Base-by-base conservation (phyloP, 2,113 vertebrate genomes). In the Heterotis niloticus region DNA sequence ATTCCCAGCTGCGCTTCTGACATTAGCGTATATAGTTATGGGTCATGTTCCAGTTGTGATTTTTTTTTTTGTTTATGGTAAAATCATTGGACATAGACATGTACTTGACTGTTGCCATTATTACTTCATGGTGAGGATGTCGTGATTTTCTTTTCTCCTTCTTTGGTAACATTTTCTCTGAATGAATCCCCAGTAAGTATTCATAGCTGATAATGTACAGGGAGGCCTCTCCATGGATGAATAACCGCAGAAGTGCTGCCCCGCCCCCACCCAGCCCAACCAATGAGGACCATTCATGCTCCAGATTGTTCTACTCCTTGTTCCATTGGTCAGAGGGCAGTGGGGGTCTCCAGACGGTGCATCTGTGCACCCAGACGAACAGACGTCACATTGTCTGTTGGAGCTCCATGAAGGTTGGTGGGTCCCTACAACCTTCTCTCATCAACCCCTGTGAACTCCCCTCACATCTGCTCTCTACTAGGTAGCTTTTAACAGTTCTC, bases 381-480 rank as follows among this genome's bases (percentile, higher is more conserved):
- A 75, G 65, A 76, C 20, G 10, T 17, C 13, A 75, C 73, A 73
- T 82, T 73, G 78, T 71, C 77, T 70, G 77, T 20, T 29, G 29
- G 57, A 71, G 59, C 78, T 54, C 68, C 57, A 62, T 75, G 67
- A 44, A 26, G 64, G 60, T 59, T 20, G 34, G 34, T 44, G 14
- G 28, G 66, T 56, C 75, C 5, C 29, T 34, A 69, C 16, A 66
- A 57, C 73, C 64, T 78, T 67, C 34, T 54, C 64, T 54, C 78
- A 2, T 11, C 5, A 56, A 51, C 51, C 70, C 23, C 14, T 56
- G 24, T 52, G 52, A 24, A 51, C 52, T 73, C 44, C 51, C n/a
- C 13, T 56, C 20, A 57, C 20, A 73, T 24, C 17, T 20, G 52
- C 14, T 26, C n/a, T 73, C 52, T 26, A 23, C 34, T 44, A 44